Evolutionary conservation across 2,888 invertebrate genomes (phyloP), one percentile per base, ranked within the genome.

Genomic region (Drosophila mettleri): DNA sequence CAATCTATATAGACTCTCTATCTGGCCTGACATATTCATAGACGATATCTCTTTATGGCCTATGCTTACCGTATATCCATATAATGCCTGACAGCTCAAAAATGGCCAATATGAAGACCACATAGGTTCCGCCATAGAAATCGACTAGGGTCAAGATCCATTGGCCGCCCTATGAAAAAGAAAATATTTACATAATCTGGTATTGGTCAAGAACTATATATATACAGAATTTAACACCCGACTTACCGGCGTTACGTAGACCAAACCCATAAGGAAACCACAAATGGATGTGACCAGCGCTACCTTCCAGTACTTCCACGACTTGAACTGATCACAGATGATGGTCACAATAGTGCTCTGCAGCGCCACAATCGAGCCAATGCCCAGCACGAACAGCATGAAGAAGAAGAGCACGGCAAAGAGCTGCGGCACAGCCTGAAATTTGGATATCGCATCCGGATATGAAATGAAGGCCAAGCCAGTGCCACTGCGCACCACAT

Each of bases 391-490:
- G 66, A 95, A 94, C 92, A 97, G 93, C 97, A 97, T 97, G 80
- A 96, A 92, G 93, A 97, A 97, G 93, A 97, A 97, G 14, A 96
- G 91, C 4, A 96, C 95, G 0, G 96, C 93, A 91, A 96, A 97
- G 31, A 96, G 90, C 94, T 87, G 97, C 1, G 97, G 96, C 9
- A 95, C 94, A 14, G 93, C 92, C 36, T 94, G 93, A 74, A 97
- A 96, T 86, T 96, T 95, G 0, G 96, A 94, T 58, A 97, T 95
- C 1, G 97, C 97, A 88, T 96, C 96, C 1, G 97, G 97, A 91
- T 97, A 97, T 0, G 96, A 96, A 60, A 97, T 94, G 87, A 97
- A 97, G 1, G 97, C 97, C 52, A 97, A 92, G 0, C 96, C 96
- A 0, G 96, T 95, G 9, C 97, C 97, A 29, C 95, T 95, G 4